Evolutionary conservation across 2,888 invertebrate species (phyloP).

Genomic region (Nebria brevicollis): DNA sequence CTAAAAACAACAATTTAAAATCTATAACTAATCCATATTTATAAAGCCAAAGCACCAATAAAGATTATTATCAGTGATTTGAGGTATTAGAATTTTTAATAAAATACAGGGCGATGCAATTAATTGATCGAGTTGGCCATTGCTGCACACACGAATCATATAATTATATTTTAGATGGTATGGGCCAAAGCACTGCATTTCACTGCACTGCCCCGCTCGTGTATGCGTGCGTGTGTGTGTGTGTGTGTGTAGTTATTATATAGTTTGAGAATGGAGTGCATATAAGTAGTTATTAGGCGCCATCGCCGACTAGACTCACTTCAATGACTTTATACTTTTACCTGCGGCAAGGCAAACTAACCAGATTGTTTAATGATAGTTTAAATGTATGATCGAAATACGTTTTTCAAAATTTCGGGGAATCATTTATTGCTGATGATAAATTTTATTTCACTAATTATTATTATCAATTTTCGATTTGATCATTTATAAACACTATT

Average conservation of each 20-base stretch:
- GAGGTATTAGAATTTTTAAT: slow-evolving; percentile 13
- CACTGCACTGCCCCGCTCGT: neutral
- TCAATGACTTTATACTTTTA: slow-evolving; percentile 29
- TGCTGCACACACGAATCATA: neutral
- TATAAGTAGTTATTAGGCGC: slow-evolving; percentile 41
- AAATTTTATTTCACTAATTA: neutral
- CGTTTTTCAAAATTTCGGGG: neutral
- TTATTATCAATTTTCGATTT: neutral
- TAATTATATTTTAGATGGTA: neutral
- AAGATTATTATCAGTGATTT: slow-evolving; percentile 1
- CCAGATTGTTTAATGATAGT: slow-evolving; percentile 1
- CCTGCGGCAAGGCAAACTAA: slow-evolving; percentile 29
- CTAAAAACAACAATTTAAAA: neutral
- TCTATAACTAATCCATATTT: slow-evolving; percentile 1
- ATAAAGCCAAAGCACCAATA: neutral
- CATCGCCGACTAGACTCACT: slow-evolving; percentile 28
- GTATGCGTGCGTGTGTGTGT: neutral
- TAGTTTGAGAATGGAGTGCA: slow-evolving; percentile 1
- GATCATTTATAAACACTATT: neutral
- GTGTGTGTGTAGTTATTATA: neutral
- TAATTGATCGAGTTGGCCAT: slow-evolving; percentile 11
- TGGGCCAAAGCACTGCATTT: neutral
- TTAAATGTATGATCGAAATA: neutral
- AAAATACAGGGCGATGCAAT: slow-evolving; percentile 10
- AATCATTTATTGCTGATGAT: neutral